Evolutionary conservation across 2,797 vertebrate species (phyloP).

Genomic region (Ptychadena robeensis): DNA sequence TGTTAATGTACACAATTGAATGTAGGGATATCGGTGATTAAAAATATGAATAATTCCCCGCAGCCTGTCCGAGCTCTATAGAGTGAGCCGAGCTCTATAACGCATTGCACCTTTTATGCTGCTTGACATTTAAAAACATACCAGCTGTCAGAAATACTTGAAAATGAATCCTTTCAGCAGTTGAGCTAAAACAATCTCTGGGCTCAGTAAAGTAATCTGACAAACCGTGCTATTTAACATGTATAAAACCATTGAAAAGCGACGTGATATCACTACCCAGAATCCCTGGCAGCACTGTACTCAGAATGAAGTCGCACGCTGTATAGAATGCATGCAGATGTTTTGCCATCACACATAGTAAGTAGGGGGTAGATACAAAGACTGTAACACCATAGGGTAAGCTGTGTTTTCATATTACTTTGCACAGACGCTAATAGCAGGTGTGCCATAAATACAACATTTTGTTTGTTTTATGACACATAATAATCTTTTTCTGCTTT

Average conservation of each 20-base stretch:
- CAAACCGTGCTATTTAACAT: constrained; percentile 4
- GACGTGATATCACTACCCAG: background rate
- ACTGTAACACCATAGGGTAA: background rate
- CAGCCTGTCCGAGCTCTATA: background rate
- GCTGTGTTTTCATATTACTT: no score
- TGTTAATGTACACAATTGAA: no score
- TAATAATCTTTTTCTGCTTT: background rate
- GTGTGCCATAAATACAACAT: no score
- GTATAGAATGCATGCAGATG: background rate
- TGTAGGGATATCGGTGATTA: background rate
- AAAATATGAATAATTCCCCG: background rate
- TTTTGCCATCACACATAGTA: background rate
- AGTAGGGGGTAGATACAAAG: background rate
- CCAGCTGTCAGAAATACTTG: background rate
- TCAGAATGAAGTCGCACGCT: background rate
- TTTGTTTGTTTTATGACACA: background rate
- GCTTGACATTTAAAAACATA: constrained; percentile 31
- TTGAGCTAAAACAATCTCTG: constrained; percentile 21
- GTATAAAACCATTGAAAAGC: background rate
- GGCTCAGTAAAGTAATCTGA: background rate
- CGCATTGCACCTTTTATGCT: background rate
- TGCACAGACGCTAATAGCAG: no score
- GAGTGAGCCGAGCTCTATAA: background rate
- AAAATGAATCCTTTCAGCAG: constrained; percentile 21
- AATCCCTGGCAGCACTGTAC: background rate